phyloP scores from a whole-genome alignment of 2,113 vertebrate species.

The Pollachius pollachius region DNA sequence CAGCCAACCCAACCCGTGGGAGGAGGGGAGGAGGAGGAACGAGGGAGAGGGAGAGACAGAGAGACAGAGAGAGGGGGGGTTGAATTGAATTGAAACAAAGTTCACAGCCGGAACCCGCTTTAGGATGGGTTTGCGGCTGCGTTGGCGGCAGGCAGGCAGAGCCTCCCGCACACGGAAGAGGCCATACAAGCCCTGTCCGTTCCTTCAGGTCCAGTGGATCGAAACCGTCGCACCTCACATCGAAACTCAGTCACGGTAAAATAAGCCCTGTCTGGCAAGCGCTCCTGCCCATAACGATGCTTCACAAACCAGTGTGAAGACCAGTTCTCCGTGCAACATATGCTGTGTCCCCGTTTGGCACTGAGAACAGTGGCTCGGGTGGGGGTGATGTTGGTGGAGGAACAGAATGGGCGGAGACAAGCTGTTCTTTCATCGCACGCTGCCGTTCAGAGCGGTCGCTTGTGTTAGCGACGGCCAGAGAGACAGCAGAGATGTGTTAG shows the following conservation, averaged over 20 bases:
- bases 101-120: not conserved
- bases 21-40: conserved; percentile 31
- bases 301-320: too few relatives aligned
- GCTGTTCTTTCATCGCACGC: too few relatives aligned
- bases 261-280: too few relatives aligned
- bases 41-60: conserved; percentile 41
- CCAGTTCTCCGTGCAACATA: too few relatives aligned
- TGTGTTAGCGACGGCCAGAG: not conserved
- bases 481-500: not conserved
- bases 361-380: too few relatives aligned
- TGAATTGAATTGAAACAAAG: conserved; percentile 28
- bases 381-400: too few relatives aligned
- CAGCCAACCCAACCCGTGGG: conserved; percentile 36
- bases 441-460: not conserved
- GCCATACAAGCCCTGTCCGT: not conserved
- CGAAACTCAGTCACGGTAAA: not conserved
- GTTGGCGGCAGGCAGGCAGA: not conserved
- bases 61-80: conserved; percentile 38
- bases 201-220: not conserved
- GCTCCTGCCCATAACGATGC: too few relatives aligned
- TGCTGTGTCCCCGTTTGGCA: too few relatives aligned
- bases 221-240: not conserved
- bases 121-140: not conserved
- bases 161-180: not conserved
- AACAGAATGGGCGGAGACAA: too few relatives aligned